phyloP scores from a whole-genome alignment of 2,113 vertebrate species.

The Hymenochirus boettgeri region DNA sequence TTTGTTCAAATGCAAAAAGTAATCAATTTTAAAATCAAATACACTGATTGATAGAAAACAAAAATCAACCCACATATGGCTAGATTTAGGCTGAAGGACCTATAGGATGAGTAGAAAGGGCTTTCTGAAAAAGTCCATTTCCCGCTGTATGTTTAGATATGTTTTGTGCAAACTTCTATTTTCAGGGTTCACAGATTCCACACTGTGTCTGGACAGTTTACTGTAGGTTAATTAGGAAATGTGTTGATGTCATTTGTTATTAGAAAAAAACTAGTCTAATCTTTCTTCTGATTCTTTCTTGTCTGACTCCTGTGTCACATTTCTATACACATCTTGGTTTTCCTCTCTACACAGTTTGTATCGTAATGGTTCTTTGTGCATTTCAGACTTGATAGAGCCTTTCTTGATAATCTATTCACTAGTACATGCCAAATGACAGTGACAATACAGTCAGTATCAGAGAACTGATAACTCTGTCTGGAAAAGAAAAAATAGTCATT shows the following conservation, averaged over 20 bases:
- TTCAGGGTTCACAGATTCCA: conserved; percentile 5
- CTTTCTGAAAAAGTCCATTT: too few species aligned
- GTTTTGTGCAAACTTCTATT: too few species aligned
- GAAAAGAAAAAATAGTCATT: background rate
- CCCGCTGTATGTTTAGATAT: too few species aligned
- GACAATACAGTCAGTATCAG: background rate
- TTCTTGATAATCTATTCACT: conserved; percentile 32
- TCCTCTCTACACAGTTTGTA: conserved; percentile 7
- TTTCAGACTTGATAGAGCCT: conserved; percentile 23
- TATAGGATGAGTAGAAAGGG: too few species aligned
- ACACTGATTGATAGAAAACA: too few species aligned
- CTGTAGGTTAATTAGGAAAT: conserved; percentile 31
- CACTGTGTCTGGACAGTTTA: conserved; percentile 16
- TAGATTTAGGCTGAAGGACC: too few species aligned
- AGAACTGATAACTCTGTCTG: background rate
- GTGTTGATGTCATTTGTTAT: conserved; percentile 38
- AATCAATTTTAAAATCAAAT: too few species aligned
- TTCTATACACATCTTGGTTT: conserved; percentile 9
- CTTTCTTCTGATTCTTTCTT: conserved; percentile 30
- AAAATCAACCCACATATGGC: too few species aligned
- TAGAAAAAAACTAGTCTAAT: conserved; percentile 31
- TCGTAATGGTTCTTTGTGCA: conserved; percentile 9
- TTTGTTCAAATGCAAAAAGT: too few species aligned
- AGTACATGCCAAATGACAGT: conserved; percentile 8
- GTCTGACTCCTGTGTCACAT: conserved; percentile 27